Conservation (phyloP, 2,888 invertebrate genomes). For the Nomada flava region DNA sequence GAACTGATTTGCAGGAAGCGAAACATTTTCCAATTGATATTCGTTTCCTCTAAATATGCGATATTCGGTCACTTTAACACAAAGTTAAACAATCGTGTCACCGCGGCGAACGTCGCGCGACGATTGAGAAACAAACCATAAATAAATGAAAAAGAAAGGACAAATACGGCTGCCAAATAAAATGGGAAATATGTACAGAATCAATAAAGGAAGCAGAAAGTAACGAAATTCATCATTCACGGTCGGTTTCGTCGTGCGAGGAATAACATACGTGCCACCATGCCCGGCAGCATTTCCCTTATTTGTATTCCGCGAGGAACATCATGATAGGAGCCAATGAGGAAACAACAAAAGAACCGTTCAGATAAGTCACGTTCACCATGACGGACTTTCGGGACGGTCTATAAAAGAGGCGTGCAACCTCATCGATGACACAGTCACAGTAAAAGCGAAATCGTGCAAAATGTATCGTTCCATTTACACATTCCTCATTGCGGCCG, state of each 20-base stretch:
- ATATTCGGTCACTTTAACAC: too few species aligned
- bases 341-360: conserved; percentile 65
- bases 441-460: conserved; percentile 57
- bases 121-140: background rate
- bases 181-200: background rate
- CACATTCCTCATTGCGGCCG: conserved; percentile 52
- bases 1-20: too few species aligned
- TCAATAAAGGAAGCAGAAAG: background rate
- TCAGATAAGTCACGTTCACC: conserved; percentile 68
- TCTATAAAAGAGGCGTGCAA: conserved; percentile 68
- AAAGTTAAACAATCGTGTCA: too few species aligned
- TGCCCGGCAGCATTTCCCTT: conserved; percentile 46
- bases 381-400: conserved; percentile 57
- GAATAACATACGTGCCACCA: conserved; percentile 46
- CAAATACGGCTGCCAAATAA: too few species aligned
- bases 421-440: conserved; percentile 35
- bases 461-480: conserved; percentile 68
- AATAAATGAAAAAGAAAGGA: background rate
- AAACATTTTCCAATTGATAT: too few species aligned
- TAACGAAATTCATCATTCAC: conserved; percentile 28
- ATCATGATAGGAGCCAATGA: conserved; percentile 59
- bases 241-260: conserved; percentile 30
- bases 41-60: too few species aligned
- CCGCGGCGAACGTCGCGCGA: too few species aligned
- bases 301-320: conserved; percentile 63